These are phyloP conservation scores for Riparia riparia DNA, from an alignment of 2,113 vertebrate genomes.

Conservation along the genomic window DNA sequence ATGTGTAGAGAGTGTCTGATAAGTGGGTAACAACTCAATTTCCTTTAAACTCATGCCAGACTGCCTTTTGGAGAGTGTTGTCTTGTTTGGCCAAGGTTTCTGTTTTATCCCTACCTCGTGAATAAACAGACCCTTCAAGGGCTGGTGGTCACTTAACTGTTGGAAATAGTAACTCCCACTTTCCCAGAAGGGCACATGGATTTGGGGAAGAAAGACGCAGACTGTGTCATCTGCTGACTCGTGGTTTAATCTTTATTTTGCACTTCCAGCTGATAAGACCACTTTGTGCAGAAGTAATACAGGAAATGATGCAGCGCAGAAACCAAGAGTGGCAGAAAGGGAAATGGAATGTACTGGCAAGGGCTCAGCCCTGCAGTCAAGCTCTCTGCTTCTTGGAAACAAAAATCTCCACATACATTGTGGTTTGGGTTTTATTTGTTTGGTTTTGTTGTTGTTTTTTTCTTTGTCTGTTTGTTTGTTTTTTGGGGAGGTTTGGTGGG, in stretches of 20 bases:
- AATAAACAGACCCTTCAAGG: background rate
- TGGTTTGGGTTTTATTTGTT: background rate
- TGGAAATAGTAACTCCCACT: background rate
- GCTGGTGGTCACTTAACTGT: background rate
- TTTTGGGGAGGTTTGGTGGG: background rate
- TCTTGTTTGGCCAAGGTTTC: background rate
- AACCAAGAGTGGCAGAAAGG: constrained; percentile 71
- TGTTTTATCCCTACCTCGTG: background rate
- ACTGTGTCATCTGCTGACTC: constrained; percentile 68
- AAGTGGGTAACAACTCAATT: background rate
- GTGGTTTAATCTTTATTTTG: constrained; percentile 76
- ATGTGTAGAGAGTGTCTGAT: background rate
- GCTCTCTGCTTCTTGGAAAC: constrained; percentile 20
- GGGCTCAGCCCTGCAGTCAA: background rate
- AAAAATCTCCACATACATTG: background rate
- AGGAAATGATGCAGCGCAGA: constrained; percentile 73
- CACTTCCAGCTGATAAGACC: constrained; percentile 77
- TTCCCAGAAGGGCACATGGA: constrained; percentile 40
- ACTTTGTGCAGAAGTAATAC: constrained; percentile 75
- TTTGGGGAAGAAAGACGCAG: constrained; percentile 38
- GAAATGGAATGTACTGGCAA: constrained; percentile 70
- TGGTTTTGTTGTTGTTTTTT: background rate
- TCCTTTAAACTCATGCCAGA: background rate
- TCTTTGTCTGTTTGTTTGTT: background rate
- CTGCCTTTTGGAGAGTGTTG: background rate